Base-by-base conservation (phyloP, 2,888 invertebrate genomes). In the Chironomus tentans region DNA sequence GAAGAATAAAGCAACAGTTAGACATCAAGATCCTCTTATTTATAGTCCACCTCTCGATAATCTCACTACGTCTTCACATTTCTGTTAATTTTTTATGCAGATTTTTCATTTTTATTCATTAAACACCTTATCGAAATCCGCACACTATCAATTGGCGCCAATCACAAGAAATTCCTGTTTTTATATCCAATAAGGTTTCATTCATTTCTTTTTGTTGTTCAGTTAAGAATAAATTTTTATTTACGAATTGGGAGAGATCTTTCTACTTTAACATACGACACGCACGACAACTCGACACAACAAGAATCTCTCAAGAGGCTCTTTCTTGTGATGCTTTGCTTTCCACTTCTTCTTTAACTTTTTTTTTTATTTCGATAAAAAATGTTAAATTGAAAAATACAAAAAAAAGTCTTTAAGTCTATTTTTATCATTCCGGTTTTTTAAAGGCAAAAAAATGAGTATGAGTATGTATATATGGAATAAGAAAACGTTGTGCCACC, bases 371-470 rank as follows among this genome's bases (percentile, higher is more conserved):
- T 65, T 65, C 21, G 24, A 21, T 56, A 56, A 56, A 50, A 56
- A 56, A 72, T 72, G 72, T 62, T 61, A 61, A 46, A 72, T 22
- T 56, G 24, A 70, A 70, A 50, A 70, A 70, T n/a, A 68, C n/a
- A 13, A 28, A 38, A 38, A 68, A 21, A 56, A 38, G 28, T 5
- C 38, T 18, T 56, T 15, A 69, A 76, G 18, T 76, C 76, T 76
- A 76, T 76, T 76, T 76, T 76, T 76, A 76, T 76, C 68, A 56
- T 69, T 68, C 76, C 76, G 76, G 76, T 76, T 76, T 69, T 69
- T 69, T 38, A 21, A 21, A 12, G 65, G 12, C 12, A 24, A 24
- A 65, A 65, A 65, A 13, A 13, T 65, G 10, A 21, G 22, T 65
- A 22, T 22, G 62, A 21, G 18, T 62, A 22, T 65, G 13, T 65